Conservation (phyloP, 2,888 invertebrate species). For the Scotopteryx bipunctaria region DNA sequence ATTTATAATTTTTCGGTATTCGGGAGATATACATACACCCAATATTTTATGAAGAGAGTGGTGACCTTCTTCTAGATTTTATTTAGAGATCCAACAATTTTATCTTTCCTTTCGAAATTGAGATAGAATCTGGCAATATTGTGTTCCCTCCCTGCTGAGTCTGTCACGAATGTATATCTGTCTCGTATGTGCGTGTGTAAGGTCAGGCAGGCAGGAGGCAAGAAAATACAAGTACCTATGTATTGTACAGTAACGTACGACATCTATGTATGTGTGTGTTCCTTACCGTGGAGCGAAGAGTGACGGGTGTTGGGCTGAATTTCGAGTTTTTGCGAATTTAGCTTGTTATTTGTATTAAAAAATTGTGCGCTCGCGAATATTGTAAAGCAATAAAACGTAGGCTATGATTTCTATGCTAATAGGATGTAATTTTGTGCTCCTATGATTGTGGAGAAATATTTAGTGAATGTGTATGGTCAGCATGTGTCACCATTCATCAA, state of each 20-base stretch:
- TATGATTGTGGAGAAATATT: slow-evolving; percentile 58
- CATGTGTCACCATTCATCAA: slow-evolving; percentile 80
- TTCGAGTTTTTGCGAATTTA: slow-evolving; percentile 43
- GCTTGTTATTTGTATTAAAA: slow-evolving; percentile 43
- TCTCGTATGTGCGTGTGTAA: too few species aligned
- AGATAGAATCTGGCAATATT: too few species aligned
- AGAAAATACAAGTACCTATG: neutral
- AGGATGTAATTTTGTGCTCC: slow-evolving; percentile 47
- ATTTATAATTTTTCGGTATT: too few species aligned
- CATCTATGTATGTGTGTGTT: neutral
- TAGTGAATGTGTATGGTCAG: slow-evolving; percentile 67
- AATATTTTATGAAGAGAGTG: too few species aligned
- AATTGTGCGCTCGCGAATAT: slow-evolving; percentile 36
- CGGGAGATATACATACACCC: too few species aligned
- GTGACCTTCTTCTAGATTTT: too few species aligned
- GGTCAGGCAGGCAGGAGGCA: too few species aligned
- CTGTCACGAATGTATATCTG: too few species aligned
- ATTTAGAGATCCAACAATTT: too few species aligned
- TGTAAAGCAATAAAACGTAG: slow-evolving; percentile 18
- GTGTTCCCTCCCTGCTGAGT: too few species aligned
- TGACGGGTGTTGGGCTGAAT: slow-evolving; percentile 57
- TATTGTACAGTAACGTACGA: neutral
- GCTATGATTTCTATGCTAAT: slow-evolving; percentile 28
- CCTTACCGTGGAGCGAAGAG: slow-evolving; percentile 33
- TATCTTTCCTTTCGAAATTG: too few species aligned